Evolutionary conservation across 2,113 vertebrate species (phyloP).

Genomic region (Stictonetta naevosa): DNA sequence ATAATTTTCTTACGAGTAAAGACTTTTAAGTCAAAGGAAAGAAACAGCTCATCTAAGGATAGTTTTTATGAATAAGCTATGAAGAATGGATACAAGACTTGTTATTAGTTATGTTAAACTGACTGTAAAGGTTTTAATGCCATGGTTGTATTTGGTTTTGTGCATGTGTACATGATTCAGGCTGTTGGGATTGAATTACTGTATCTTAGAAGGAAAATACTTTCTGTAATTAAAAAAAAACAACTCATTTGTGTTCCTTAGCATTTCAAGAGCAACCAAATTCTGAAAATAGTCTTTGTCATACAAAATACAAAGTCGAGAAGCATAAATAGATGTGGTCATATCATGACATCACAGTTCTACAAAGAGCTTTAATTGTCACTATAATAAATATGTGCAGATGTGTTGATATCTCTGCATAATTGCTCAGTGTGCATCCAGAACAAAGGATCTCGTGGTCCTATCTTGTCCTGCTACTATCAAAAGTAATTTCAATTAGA

Average conservation of each 20-base stretch:
- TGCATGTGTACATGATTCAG: background rate
- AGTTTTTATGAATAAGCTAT: background rate
- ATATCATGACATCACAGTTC: conserved; percentile 22
- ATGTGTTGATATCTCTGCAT: background rate
- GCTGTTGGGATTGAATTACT: background rate
- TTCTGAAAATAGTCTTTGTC: background rate
- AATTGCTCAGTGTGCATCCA: conserved; percentile 21
- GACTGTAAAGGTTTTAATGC: background rate
- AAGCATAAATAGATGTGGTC: conserved; percentile 37
- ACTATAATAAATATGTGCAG: background rate
- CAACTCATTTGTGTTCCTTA: background rate
- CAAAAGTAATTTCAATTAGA: background rate
- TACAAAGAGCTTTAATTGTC: conserved; percentile 47
- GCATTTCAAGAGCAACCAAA: background rate
- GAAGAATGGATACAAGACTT: background rate
- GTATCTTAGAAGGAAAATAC: background rate
- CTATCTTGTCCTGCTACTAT: background rate
- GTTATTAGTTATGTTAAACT: background rate
- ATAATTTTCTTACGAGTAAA: background rate
- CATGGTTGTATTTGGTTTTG: background rate
- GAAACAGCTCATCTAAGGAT: background rate
- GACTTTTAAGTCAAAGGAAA: background rate
- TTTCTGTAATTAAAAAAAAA: background rate
- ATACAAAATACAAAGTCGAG: background rate
- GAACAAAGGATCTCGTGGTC: background rate